Evolutionary conservation across 2,113 vertebrate genomes (phyloP).

Genomic region (Sitta europaea): DNA sequence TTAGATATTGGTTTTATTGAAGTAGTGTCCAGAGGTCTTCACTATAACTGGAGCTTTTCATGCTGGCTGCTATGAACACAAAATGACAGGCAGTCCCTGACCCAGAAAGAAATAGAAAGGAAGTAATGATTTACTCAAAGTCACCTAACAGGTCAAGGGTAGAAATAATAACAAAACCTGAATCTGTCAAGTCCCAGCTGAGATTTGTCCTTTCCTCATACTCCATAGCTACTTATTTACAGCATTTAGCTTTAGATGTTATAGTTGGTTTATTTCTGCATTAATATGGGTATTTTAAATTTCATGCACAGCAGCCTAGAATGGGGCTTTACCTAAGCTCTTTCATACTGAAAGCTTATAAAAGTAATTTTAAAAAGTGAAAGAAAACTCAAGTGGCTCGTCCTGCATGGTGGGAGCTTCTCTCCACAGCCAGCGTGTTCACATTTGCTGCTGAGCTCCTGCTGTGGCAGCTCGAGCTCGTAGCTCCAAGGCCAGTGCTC

Average conservation of each 20-base stretch:
- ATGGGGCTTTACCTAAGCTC: neutral
- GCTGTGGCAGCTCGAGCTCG: fast-evolving
- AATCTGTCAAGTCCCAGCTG: neutral
- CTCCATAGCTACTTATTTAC: neutral
- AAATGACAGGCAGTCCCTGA: neutral
- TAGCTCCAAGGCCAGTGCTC: neutral
- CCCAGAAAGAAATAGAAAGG: neutral
- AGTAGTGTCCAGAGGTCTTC: neutral
- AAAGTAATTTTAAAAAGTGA: neutral
- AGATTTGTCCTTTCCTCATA: neutral
- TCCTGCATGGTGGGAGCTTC: neutral
- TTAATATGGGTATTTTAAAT: neutral
- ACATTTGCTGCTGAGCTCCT: neutral
- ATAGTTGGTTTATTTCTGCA: neutral
- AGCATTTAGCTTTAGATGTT: neutral
- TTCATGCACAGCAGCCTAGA: neutral
- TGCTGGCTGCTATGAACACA: neutral
- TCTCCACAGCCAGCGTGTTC: fast-evolving
- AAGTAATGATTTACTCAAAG: neutral
- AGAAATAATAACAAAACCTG: slow-evolving; percentile 4
- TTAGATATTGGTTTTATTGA: neutral
- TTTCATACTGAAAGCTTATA: neutral
- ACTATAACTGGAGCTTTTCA: neutral
- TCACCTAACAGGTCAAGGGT: neutral
- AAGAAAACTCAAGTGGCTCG: neutral